Evolutionary conservation across 2,797 vertebrate genomes (phyloP).

Genomic region (Microctenopoma lineatum): DNA sequence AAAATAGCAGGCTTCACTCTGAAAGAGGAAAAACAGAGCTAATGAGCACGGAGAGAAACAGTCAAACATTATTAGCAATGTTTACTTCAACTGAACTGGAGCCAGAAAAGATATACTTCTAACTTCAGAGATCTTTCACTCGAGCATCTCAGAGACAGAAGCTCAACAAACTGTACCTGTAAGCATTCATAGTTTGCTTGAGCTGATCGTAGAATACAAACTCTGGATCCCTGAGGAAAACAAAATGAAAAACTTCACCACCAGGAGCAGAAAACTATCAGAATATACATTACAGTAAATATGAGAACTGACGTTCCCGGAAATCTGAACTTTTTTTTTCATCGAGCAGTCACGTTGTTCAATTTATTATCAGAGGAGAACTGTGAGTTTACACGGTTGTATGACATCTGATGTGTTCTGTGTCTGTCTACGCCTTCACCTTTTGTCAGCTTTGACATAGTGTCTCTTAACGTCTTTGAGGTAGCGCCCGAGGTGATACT

Average conservation of each 20-base stretch:
- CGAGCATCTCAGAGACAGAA: background rate
- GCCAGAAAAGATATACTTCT: background rate
- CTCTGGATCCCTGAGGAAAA: constrained; percentile 91
- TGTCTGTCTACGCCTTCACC: constrained; percentile 77
- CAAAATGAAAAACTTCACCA: constrained; percentile 2
- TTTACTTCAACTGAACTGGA: background rate
- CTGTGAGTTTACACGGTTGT: too few relatives aligned
- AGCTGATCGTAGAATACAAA: constrained; percentile 99
- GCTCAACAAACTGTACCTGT: constrained; percentile 84
- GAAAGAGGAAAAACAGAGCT: constrained; percentile 13
- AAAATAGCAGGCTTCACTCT: constrained; percentile 99
- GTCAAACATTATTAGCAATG: background rate
- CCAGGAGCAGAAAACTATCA: background rate
- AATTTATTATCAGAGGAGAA: too few relatives aligned
- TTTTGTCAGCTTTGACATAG: constrained; percentile 95
- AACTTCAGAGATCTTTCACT: background rate
- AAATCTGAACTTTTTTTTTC: too few relatives aligned
- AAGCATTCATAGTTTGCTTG: constrained; percentile 98
- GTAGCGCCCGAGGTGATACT: constrained; percentile 92
- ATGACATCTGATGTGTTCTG: too few relatives aligned
- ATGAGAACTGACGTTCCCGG: too few relatives aligned
- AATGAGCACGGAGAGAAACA: background rate
- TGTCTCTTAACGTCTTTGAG: constrained; percentile 96
- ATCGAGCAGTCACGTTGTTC: too few relatives aligned
- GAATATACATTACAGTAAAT: background rate